Evolutionary conservation across 2,888 invertebrate genomes (phyloP).

Genomic region (Willowsia nigromaculata): DNA sequence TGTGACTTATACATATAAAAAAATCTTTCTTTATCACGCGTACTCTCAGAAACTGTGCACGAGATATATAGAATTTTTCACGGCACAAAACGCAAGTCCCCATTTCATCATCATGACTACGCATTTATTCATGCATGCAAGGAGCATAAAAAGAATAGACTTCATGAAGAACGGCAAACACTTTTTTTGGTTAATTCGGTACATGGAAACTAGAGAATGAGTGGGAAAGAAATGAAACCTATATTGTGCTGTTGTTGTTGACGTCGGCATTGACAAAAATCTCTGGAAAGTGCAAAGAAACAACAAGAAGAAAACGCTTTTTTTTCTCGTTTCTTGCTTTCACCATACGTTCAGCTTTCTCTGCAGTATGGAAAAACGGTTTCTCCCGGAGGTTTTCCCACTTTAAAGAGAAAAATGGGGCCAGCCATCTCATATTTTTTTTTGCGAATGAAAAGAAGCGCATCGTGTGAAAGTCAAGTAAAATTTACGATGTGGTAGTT

Average conservation of each 20-base stretch:
- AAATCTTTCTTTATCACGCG: background rate
- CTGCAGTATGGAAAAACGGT: background rate
- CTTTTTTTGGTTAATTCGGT: background rate
- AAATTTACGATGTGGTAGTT: constrained; percentile 24
- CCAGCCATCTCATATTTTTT: constrained; percentile 41
- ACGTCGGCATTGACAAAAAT: background rate
- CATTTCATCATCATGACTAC: background rate
- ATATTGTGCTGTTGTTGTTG: background rate
- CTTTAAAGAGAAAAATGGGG: constrained; percentile 36
- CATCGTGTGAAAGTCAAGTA: background rate
- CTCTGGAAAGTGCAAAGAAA: background rate
- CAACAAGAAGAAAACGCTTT: background rate
- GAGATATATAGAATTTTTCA: background rate
- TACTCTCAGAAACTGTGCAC: background rate
- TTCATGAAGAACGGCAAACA: background rate
- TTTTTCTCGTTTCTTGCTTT: background rate
- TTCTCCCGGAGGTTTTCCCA: constrained; percentile 49
- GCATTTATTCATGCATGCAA: constrained; percentile 43
- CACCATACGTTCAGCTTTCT: background rate
- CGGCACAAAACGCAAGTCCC: background rate
- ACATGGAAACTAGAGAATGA: constrained; percentile 29
- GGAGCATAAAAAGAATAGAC: background rate
- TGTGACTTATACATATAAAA: background rate
- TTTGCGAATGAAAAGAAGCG: constrained; percentile 12
- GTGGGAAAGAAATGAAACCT: constrained; percentile 44